Evolutionary conservation across 1,140 invertebrate genomes (phyloP).

Genomic region (Papilio aristodemus): DNA sequence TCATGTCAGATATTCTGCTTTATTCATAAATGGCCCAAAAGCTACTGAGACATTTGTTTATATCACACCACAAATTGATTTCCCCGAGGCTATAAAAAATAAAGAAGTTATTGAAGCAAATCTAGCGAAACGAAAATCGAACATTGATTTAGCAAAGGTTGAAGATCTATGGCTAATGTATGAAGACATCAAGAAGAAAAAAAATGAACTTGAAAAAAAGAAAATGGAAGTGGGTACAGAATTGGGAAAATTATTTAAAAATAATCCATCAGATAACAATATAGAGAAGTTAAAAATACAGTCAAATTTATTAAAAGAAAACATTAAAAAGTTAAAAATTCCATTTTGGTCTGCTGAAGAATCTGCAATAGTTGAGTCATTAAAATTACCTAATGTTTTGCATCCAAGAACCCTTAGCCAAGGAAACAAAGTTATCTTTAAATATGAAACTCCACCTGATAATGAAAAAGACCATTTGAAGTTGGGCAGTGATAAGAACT

Average conservation of each 20-base stretch:
- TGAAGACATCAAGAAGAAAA: conserved; percentile 66
- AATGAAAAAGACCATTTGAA: conserved; percentile 80
- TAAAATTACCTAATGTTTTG: conserved; percentile 84
- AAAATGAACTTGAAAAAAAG: conserved; percentile 68
- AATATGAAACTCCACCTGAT: conserved; percentile 58
- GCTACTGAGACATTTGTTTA: conserved; percentile 82
- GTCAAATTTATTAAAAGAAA: conserved; percentile 81
- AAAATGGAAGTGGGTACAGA: conserved; percentile 60
- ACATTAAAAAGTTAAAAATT: conserved; percentile 81
- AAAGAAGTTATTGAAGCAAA: conserved; percentile 66
- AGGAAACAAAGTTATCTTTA: conserved; percentile 72
- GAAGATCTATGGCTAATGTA: conserved; percentile 64
- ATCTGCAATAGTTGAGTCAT: conserved; percentile 77
- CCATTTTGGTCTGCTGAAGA: conserved; percentile 83
- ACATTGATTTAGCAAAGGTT: conserved; percentile 57
- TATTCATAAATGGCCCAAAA: conserved; percentile 84
- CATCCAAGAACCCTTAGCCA: conserved; percentile 82
- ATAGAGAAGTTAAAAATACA: conserved; percentile 80
- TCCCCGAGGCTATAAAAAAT: conserved; percentile 78
- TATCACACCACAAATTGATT: conserved; percentile 83
- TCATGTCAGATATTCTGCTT: conserved; percentile 77
- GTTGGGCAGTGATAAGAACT: conserved; percentile 77
- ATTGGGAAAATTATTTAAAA: conserved; percentile 59
- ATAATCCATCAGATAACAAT: conserved; percentile 62
- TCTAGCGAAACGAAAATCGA: conserved; percentile 49